These are phyloP conservation scores for Drosophila novamexicana DNA, from an alignment of 1,140 invertebrate genomes.

Conservation along the genomic window DNA sequence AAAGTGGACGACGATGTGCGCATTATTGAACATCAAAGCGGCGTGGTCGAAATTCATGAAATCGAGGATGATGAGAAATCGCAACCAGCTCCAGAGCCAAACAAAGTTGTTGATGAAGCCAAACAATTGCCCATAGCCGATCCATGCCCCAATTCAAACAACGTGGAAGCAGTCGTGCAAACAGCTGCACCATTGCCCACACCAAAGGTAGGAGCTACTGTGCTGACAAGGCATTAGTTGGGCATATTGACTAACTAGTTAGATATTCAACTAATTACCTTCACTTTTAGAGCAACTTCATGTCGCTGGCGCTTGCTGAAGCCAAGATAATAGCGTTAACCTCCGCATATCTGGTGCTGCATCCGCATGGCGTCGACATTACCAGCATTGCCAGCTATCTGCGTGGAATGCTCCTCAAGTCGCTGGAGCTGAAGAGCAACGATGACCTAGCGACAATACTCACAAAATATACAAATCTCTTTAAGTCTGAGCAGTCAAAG, in stretches of 20 bases:
- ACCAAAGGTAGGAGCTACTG: slow-evolving; percentile 29
- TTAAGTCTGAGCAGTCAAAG: slow-evolving; percentile 85
- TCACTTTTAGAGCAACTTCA: slow-evolving; percentile 35
- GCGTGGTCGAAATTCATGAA: slow-evolving; percentile 85
- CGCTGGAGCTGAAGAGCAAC: slow-evolving; percentile 87
- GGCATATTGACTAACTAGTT: too few relatives aligned
- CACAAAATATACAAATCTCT: slow-evolving; percentile 90
- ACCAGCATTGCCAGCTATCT: slow-evolving; percentile 94
- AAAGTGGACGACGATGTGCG: slow-evolving; percentile 78
- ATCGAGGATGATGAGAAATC: slow-evolving; percentile 80
- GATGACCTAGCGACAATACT: slow-evolving; percentile 90
- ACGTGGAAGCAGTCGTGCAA: slow-evolving; percentile 6
- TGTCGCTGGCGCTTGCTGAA: slow-evolving; percentile 86
- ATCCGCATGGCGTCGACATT: slow-evolving; percentile 93
- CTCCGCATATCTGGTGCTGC: slow-evolving; percentile 93
- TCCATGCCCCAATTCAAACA: slow-evolving; percentile 14
- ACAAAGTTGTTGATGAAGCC: background rate
- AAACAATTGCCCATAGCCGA: slow-evolving; percentile 38
- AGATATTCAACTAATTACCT: background rate
- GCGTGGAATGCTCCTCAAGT: slow-evolving; percentile 87
- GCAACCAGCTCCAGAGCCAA: slow-evolving; percentile 24
- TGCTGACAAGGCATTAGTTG: background rate
- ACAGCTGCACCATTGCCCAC: background rate
- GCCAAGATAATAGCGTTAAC: slow-evolving; percentile 91
- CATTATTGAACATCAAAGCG: slow-evolving; percentile 81